Percentiles rank a stretch among this genome's conserved stretches.
Evolutionary conservation across 2,888 invertebrate species (phyloP).

Genomic region (Habroteleia sp.): DNA sequence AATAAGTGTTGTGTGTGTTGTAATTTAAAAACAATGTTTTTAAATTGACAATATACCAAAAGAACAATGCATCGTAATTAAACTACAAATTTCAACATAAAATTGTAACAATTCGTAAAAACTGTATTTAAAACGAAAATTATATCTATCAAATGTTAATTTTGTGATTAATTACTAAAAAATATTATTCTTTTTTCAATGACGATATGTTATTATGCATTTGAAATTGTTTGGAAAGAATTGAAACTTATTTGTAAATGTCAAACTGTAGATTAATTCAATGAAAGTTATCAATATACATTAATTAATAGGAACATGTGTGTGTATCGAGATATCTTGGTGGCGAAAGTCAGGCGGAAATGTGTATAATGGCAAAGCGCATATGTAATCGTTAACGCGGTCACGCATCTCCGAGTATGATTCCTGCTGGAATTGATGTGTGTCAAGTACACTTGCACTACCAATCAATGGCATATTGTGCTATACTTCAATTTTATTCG

Average conservation of each 20-base stretch:
- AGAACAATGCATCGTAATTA: no score
- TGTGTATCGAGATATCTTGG: constrained; percentile 20
- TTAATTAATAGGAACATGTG: constrained; percentile 28
- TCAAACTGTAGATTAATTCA: constrained; percentile 13
- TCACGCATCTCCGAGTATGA: constrained; percentile 44
- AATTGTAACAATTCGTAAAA: no score
- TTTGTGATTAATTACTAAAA: no score
- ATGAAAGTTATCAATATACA: constrained; percentile 13
- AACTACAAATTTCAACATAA: no score
- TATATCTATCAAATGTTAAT: no score
- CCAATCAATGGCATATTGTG: constrained; percentile 54
- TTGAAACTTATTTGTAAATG: constrained; percentile 6
- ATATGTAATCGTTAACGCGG: constrained; percentile 38
- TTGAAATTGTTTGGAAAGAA: not conserved
- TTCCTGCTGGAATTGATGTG: constrained; percentile 47
- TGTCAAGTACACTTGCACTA: constrained; percentile 50
- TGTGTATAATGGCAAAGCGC: constrained; percentile 31
- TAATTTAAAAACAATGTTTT: no score
- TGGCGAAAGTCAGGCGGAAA: constrained; percentile 22
- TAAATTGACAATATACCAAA: no score
- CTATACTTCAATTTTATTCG: constrained; percentile 45
- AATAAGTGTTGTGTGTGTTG: no score
- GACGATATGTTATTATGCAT: not conserved
- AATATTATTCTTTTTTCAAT: no score
- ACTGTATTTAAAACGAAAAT: no score